These are phyloP conservation scores for Drosophila lini DNA, from an alignment of 1,140 invertebrate species.

Conservation along the genomic window DNA sequence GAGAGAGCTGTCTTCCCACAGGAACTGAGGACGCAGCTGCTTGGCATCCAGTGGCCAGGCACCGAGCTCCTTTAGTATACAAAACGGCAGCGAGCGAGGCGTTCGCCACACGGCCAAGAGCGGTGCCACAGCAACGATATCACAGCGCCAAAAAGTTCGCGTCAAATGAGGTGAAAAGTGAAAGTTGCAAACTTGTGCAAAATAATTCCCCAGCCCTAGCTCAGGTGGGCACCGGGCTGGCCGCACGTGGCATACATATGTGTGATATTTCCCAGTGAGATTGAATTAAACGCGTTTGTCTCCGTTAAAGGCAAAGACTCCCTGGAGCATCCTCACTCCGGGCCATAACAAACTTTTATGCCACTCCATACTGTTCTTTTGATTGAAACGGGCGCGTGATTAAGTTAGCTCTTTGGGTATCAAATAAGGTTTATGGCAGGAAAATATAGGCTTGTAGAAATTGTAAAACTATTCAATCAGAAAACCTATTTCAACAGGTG, in stretches of 20 bases:
- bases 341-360: slow-evolving; percentile 29
- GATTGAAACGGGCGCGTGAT: slow-evolving; percentile 25
- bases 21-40: slow-evolving; percentile 70
- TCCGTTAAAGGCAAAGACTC: slow-evolving; percentile 10
- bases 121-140: slow-evolving; percentile 20
- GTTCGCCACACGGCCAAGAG: slow-evolving; percentile 37
- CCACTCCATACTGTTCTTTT: slow-evolving; percentile 1
- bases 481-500: slow-evolving; percentile 14
- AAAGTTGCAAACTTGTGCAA: slow-evolving; percentile 58
- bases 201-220: slow-evolving; percentile 22
- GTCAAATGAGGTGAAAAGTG: slow-evolving; percentile 67
- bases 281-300: slow-evolving; percentile 48
- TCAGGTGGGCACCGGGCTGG: slow-evolving; percentile 20
- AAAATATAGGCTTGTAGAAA: background rate
- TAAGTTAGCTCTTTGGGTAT: slow-evolving; percentile 8
- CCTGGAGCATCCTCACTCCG: slow-evolving; percentile 22
- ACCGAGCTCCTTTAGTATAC: slow-evolving; percentile 63
- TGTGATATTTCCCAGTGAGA: slow-evolving; percentile 44
- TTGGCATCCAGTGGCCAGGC: slow-evolving; percentile 55
- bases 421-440: slow-evolving; percentile 1
- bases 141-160: slow-evolving; percentile 55
- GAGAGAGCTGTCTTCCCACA: slow-evolving; percentile 59
- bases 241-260: slow-evolving; percentile 55
- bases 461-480: background rate
- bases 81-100: slow-evolving; percentile 58